Evolutionary conservation across 2,797 vertebrate species (phyloP).

Genomic region (Taeniopygia guttata): DNA sequence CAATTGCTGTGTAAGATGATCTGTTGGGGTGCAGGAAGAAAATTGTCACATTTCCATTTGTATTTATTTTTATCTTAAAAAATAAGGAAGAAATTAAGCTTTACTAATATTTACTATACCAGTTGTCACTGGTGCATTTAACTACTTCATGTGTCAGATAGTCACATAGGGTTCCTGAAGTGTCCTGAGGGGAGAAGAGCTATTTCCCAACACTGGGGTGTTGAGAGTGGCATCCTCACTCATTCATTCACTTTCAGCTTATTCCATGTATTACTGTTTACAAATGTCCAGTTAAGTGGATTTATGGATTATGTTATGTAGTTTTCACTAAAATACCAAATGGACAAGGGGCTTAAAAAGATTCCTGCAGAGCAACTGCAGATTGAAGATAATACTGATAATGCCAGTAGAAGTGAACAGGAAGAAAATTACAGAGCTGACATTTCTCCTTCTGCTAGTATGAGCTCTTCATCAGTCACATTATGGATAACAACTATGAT

Average conservation of each 20-base stretch:
- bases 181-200: neutral
- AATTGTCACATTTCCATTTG: neutral
- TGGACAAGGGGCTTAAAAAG: neutral
- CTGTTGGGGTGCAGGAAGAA: neutral
- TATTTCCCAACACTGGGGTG: rapidly evolving
- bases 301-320: neutral
- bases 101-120: neutral
- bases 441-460: neutral
- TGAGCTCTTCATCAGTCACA: neutral
- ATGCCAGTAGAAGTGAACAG: neutral
- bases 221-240: neutral
- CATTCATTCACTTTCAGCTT: neutral
- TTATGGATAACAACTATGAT: neutral
- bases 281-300: neutral
- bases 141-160: neutral
- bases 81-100: neutral
- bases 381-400: neutral
- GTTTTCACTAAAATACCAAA: neutral
- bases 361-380: neutral
- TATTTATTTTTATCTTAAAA: neutral
- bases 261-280: neutral
- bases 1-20: neutral
- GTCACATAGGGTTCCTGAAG: neutral
- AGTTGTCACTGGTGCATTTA: neutral
- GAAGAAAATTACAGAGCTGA: neutral